Percentiles rank a stretch among this genome's conserved stretches.
These are phyloP conservation scores for Bombus polaris DNA, from an alignment of 1,140 invertebrate species.

Conservation along the genomic window DNA sequence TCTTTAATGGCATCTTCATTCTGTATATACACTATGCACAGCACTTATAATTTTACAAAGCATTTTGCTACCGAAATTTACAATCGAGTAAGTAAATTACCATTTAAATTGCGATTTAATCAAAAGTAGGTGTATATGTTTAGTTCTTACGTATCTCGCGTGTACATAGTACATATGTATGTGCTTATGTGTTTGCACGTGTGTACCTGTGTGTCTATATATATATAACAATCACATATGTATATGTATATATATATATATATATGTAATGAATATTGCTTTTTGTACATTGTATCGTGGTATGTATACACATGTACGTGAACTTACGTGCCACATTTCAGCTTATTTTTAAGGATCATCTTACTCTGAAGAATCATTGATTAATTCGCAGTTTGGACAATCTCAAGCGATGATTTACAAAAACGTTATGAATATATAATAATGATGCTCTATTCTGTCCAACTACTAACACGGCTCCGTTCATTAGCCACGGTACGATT, in stretches of 20 bases:
- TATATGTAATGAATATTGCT: slow-evolving; percentile 62
- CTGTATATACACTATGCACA: slow-evolving; percentile 65
- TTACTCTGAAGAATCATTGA: slow-evolving; percentile 20
- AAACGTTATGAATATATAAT: slow-evolving; percentile 24
- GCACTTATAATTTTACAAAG: slow-evolving; percentile 57
- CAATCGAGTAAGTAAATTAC: slow-evolving; percentile 57
- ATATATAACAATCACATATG: slow-evolving; percentile 42
- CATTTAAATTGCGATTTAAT: slow-evolving; percentile 45
- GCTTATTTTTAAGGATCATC: background rate
- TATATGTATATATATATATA: slow-evolving; percentile 19
- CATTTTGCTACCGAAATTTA: slow-evolving; percentile 59
- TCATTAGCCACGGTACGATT: background rate
- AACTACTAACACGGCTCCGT: background rate
- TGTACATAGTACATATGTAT: slow-evolving; percentile 35
- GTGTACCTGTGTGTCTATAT: background rate
- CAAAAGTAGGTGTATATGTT: slow-evolving; percentile 50
- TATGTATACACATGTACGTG: slow-evolving; percentile 64
- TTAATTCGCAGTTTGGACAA: slow-evolving; percentile 31
- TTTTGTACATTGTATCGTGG: slow-evolving; percentile 68
- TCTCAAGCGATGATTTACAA: slow-evolving; percentile 24
- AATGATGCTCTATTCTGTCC: slow-evolving; percentile 13
- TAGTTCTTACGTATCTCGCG: slow-evolving; percentile 42
- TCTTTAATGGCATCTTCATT: slow-evolving; percentile 15
- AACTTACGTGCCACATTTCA: slow-evolving; percentile 36
- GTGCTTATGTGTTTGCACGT: slow-evolving; percentile 29